These are phyloP conservation scores for Trichogramma dendrolimi DNA, from an alignment of 2,888 invertebrate genomes.

Conservation along the genomic window DNA sequence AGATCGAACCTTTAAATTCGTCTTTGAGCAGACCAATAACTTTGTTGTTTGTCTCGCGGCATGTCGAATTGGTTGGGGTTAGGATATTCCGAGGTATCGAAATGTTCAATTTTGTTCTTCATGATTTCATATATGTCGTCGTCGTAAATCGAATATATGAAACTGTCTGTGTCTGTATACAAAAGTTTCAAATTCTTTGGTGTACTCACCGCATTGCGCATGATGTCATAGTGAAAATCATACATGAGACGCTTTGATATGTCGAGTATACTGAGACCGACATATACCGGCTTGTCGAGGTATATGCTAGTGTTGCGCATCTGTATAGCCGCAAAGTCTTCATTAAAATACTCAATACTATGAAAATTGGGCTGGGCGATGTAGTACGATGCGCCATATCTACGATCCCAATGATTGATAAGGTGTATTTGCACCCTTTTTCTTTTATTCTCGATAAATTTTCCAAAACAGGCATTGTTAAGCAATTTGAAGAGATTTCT, in stretches of 20 bases:
- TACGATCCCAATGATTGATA: neutral
- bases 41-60: too few species aligned
- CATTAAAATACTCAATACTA: constrained; percentile 38
- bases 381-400: neutral
- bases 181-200: too few species aligned
- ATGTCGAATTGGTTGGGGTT: constrained; percentile 12
- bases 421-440: neutral
- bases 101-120: neutral
- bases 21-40: too few species aligned
- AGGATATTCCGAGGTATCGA: constrained; percentile 28
- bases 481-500: too few species aligned
- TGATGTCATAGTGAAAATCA: constrained; percentile 3
- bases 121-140: constrained; percentile 34
- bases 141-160: constrained; percentile 24
- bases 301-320: constrained; percentile 37
- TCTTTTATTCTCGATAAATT: too few species aligned
- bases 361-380: constrained; percentile 36
- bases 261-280: constrained; percentile 27
- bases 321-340: constrained; percentile 31
- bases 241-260: constrained; percentile 2
- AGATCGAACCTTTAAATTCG: too few species aligned
- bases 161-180: neutral
- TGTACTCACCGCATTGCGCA: neutral
- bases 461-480: too few species aligned
- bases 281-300: constrained; percentile 41